A percentile compares a stretch with the other conserved stretches of the same genome.
Evolutionary conservation across 2,888 invertebrate genomes (phyloP).

Genomic region (Acleris emargana): DNA sequence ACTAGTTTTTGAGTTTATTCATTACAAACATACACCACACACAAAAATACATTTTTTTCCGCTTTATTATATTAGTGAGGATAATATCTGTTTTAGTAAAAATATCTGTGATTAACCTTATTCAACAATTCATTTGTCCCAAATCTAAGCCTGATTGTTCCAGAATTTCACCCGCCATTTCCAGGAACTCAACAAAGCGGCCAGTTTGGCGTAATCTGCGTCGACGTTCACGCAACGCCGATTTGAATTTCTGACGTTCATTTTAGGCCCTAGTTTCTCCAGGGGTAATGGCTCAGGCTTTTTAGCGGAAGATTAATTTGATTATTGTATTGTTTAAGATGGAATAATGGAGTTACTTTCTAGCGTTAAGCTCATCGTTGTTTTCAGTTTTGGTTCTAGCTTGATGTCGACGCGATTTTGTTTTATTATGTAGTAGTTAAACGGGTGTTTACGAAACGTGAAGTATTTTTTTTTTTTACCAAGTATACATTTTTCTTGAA

Average conservation of each 20-base stretch:
- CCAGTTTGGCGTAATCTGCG: constrained; percentile 40
- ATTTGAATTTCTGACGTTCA: constrained; percentile 43
- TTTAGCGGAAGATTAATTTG: constrained; percentile 6
- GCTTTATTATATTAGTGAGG: no score
- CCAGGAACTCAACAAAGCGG: constrained; percentile 29
- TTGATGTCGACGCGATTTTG: no score
- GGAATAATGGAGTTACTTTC: constrained; percentile 1
- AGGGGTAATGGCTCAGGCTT: not conserved
- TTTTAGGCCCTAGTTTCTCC: constrained; percentile 12
- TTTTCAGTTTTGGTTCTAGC: no score
- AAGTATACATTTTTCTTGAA: no score
- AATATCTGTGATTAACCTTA: not conserved
- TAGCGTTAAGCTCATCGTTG: no score
- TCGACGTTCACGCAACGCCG: constrained; percentile 37
- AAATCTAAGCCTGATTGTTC: not conserved
- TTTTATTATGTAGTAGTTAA: no score
- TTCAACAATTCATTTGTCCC: not conserved
- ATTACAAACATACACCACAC: no score
- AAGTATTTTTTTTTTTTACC: no score
- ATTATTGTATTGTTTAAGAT: constrained; percentile 1
- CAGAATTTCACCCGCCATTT: not conserved
- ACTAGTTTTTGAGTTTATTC: no score
- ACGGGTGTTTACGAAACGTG: no score
- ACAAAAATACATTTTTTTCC: no score
- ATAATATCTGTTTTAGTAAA: no score